Percentiles rank a stretch among this genome's conserved stretches.
Evolutionary conservation across 2,113 vertebrate genomes (phyloP).

Genomic region (Nematolebias whitei): DNA sequence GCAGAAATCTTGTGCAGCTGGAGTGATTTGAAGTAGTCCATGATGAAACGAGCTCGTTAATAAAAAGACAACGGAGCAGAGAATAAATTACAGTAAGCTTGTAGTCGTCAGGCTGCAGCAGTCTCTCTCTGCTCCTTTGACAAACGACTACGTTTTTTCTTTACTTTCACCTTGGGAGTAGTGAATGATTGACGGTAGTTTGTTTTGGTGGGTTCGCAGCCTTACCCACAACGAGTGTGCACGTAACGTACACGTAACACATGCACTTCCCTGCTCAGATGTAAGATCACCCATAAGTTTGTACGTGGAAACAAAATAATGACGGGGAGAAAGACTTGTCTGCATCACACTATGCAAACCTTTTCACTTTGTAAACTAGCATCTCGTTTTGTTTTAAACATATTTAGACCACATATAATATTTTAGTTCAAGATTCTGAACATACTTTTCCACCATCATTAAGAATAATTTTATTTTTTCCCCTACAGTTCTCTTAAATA

Average conservation of each 20-base stretch:
- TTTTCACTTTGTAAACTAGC: constrained; percentile 55
- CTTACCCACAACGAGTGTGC: constrained; percentile 3
- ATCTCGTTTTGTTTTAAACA: constrained; percentile 51
- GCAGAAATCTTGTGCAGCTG: constrained; percentile 34
- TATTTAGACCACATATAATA: constrained; percentile 37
- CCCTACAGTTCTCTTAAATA: constrained; percentile 73
- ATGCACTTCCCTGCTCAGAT: constrained; percentile 29
- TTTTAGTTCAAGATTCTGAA: constrained; percentile 40
- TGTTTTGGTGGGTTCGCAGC: background rate
- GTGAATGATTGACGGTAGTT: constrained; percentile 6
- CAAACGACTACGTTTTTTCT: constrained; percentile 7
- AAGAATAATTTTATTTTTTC: constrained; percentile 37
- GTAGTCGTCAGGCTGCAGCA: constrained; percentile 35
- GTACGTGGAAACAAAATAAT: constrained; percentile 3
- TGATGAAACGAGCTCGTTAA: constrained; percentile 40
- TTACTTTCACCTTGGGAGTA: background rate
- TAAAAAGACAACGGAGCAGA: constrained; percentile 22
- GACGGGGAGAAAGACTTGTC: constrained; percentile 27
- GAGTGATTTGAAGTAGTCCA: constrained; percentile 62
- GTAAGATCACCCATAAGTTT: background rate
- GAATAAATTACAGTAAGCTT: constrained; percentile 74
- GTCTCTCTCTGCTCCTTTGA: constrained; percentile 48
- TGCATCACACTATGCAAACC: constrained; percentile 31
- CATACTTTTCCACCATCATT: constrained; percentile 47
- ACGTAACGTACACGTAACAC: constrained; percentile 5